These are phyloP conservation scores for Blennius ocellaris DNA, from an alignment of 2,113 vertebrate genomes.

Conservation along the genomic window DNA sequence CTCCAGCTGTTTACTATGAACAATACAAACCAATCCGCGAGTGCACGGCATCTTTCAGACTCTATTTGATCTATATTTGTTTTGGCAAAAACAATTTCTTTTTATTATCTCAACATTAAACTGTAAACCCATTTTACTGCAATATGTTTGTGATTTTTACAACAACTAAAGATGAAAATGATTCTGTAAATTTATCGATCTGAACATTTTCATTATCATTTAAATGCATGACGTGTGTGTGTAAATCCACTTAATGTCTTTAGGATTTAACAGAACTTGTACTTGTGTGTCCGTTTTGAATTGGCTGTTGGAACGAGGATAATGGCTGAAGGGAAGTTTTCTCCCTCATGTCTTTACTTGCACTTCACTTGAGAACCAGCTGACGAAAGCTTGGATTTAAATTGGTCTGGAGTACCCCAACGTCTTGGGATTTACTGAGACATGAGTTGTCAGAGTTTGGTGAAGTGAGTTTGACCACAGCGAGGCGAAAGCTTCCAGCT, in stretches of 20 bases:
- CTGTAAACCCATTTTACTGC: background rate
- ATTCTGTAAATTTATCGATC: background rate
- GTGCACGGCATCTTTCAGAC: too few relatives aligned
- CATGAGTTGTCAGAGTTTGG: constrained; percentile 19
- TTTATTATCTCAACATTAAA: too few relatives aligned
- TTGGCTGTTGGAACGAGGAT: constrained; percentile 10
- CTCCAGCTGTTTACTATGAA: too few relatives aligned
- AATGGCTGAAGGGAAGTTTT: constrained; percentile 1
- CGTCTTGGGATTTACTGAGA: constrained; percentile 28
- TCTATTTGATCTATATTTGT: too few relatives aligned
- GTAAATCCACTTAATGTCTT: background rate
- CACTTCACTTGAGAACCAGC: constrained; percentile 14
- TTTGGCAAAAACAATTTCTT: too few relatives aligned
- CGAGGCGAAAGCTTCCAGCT: constrained; percentile 25
- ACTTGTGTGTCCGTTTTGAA: background rate
- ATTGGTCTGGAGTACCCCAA: constrained; percentile 16
- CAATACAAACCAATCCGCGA: too few relatives aligned
- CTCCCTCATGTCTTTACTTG: constrained; percentile 36
- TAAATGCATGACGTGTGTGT: background rate
- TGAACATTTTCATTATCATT: background rate
- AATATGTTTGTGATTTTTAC: background rate
- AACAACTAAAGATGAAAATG: background rate
- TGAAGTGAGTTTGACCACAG: constrained; percentile 41
- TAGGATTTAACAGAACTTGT: background rate
- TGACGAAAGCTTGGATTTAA: constrained; percentile 40